Evolutionary conservation across 2,113 vertebrate species (phyloP).

Genomic region (Thinocorus orbignyianus): DNA sequence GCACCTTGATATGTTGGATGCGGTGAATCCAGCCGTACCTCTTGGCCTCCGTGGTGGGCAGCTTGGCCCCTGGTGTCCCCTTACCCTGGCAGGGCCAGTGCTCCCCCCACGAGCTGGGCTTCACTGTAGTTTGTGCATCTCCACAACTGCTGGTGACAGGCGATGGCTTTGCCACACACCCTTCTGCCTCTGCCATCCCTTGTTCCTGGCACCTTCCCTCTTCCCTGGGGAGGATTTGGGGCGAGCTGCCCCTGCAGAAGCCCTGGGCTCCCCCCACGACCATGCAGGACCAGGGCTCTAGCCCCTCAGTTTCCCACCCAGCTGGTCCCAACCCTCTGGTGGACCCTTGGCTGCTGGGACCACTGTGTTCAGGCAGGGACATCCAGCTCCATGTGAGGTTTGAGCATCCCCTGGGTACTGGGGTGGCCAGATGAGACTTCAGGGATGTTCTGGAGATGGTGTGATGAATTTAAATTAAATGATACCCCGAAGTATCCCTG

Average conservation of each 20-base stretch:
- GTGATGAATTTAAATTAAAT: neutral
- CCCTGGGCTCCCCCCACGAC: rapidly evolving
- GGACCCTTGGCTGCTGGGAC: neutral
- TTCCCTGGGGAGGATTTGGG: neutral
- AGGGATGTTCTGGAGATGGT: neutral
- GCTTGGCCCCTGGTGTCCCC: neutral
- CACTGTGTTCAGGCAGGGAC: neutral
- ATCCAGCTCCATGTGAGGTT: rapidly evolving
- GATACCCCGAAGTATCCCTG: neutral
- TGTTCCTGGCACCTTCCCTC: neutral
- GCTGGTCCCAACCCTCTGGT: neutral
- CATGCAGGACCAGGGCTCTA: rapidly evolving
- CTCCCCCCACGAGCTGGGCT: neutral
- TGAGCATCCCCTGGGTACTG: neutral
- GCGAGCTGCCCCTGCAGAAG: neutral
- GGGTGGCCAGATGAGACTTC: rapidly evolving
- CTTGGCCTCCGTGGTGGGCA: neutral
- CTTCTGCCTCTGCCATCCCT: neutral
- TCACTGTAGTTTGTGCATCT: neutral
- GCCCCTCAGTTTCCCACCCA: rapidly evolving
- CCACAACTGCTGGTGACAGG: rapidly evolving
- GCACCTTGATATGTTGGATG: neutral
- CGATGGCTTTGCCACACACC: neutral
- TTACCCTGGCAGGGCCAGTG: neutral
- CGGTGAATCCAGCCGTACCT: neutral